Evolutionary conservation across 92 coral and sea anemone species (phyloP).

Genomic region (Siderastrea radians): DNA sequence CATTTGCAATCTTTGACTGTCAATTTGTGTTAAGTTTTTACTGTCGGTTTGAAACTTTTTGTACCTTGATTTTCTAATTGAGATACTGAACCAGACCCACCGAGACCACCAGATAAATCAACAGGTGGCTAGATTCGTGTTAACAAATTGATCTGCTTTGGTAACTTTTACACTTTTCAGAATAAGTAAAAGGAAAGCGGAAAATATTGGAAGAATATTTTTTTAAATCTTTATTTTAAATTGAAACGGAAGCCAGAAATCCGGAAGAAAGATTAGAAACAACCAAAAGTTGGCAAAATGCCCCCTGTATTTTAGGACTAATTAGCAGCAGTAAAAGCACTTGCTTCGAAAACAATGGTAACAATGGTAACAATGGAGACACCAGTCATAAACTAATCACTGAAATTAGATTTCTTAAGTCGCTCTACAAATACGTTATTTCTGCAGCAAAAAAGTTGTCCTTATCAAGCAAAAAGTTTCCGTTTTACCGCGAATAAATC

Average conservation of each 20-base stretch:
- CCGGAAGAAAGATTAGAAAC: not conserved
- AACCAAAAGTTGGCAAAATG: not conserved
- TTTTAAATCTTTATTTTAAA: not conserved
- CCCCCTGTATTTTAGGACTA: not conserved
- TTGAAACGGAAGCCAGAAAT: not conserved
- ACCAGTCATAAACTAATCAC: no score
- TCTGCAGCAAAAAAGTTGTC: no score
- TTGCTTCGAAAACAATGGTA: not conserved
- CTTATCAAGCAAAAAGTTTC: no score
- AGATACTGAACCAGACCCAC: not conserved
- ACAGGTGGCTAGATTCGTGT: constrained; percentile 19
- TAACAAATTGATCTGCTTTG: not conserved
- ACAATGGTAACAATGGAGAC: not conserved
- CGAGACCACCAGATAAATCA: constrained; percentile 16
- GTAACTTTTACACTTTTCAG: not conserved
- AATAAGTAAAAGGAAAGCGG: no score
- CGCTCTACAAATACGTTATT: no score
- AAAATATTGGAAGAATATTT: not conserved
- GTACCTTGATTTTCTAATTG: not conserved
- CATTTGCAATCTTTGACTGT: not conserved
- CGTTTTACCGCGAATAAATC: no score
- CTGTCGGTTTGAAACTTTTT: no score
- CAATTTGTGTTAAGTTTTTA: not conserved
- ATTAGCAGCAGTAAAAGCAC: not conserved
- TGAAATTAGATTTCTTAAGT: no score